These are phyloP conservation scores for Folsomia candida DNA, from an alignment of 2,888 invertebrate species.

Conservation along the genomic window DNA sequence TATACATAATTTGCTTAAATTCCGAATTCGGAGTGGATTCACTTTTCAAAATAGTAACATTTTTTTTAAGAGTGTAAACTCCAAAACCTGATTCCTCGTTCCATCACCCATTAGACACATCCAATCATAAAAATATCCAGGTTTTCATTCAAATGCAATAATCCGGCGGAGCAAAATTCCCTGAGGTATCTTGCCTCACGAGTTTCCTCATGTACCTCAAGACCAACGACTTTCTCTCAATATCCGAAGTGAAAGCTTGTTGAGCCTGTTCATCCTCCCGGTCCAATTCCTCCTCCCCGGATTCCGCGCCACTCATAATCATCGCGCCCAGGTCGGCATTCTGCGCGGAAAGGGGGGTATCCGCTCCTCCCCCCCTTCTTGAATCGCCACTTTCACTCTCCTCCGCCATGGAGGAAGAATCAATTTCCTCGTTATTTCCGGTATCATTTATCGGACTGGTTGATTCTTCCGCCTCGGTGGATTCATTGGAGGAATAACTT, in stretches of 20 bases:
- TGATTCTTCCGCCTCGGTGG: not conserved
- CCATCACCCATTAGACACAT: no score
- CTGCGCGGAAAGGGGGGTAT: not conserved
- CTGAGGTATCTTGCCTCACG: constrained; percentile 41
- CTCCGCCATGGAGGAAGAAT: not conserved
- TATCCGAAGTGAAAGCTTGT: constrained; percentile 43
- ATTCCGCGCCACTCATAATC: not conserved
- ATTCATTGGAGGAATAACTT: constrained; percentile 12
- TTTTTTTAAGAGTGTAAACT: no score
- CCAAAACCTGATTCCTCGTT: no score
- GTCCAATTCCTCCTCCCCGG: not conserved
- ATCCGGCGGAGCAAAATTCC: constrained; percentile 49
- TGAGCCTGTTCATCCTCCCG: constrained; percentile 7
- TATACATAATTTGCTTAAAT: no score
- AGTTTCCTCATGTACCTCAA: constrained; percentile 42
- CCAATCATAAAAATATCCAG: no score
- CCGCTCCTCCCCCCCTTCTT: not conserved
- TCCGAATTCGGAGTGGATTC: no score
- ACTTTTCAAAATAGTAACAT: no score
- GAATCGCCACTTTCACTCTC: not conserved
- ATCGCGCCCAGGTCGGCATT: not conserved
- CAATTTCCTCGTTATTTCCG: not conserved
- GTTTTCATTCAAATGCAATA: constrained; percentile 35
- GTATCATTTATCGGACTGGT: not conserved
- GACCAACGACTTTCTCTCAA: constrained; percentile 43